Evolutionary conservation across 1,140 invertebrate species (phyloP).

Genomic region (Danaus melanippus): DNA sequence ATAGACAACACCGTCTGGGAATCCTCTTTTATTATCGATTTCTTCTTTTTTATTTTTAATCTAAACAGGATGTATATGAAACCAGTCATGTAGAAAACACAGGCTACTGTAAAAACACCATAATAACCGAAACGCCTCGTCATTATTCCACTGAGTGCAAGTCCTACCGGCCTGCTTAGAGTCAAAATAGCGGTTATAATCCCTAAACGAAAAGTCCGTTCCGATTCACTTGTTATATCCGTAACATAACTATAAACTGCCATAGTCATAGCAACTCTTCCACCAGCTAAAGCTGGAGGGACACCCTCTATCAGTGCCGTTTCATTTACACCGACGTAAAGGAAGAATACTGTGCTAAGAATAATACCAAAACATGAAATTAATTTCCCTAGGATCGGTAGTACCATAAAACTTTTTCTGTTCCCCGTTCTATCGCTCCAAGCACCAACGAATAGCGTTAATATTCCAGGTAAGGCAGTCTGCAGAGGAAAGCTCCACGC

Average conservation of each 20-base stretch:
- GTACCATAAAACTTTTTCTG: constrained; percentile 74
- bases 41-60: constrained; percentile 58
- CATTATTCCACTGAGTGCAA: constrained; percentile 67
- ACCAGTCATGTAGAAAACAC: constrained; percentile 59
- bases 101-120: constrained; percentile 63
- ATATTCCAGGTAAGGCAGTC: constrained; percentile 71
- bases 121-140: constrained; percentile 65
- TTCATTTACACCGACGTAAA: constrained; percentile 70
- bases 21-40: constrained; percentile 41
- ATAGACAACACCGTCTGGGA: constrained; percentile 29
- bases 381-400: constrained; percentile 73
- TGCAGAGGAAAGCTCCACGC: constrained; percentile 74
- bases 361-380: constrained; percentile 68
- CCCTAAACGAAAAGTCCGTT: constrained; percentile 73
- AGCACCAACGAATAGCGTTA: constrained; percentile 75
- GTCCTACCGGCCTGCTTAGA: constrained; percentile 62
- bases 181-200: constrained; percentile 73
- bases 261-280: constrained; percentile 73
- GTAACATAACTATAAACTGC: constrained; percentile 75
- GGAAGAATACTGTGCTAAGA: constrained; percentile 71
- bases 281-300: constrained; percentile 72
- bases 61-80: constrained; percentile 64
- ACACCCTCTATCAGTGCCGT: constrained; percentile 72
- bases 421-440: constrained; percentile 75
- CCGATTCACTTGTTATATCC: constrained; percentile 73